Evolutionary conservation across 2,888 invertebrate species (phyloP).

Genomic region (Erpobdella octoculata): DNA sequence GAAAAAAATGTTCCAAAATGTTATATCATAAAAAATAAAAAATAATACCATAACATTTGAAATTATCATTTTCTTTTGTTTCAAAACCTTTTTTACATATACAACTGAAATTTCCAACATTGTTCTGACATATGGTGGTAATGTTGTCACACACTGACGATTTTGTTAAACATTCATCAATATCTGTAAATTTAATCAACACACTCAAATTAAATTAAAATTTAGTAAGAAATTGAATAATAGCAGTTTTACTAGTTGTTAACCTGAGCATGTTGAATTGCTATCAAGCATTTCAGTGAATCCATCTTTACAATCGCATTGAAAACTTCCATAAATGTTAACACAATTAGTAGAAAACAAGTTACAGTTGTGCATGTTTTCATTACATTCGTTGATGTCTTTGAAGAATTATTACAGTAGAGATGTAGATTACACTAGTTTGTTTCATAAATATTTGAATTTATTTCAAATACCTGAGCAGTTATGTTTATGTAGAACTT

Average conservation of each 20-base stretch:
- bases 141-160: not conserved
- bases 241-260: not conserved
- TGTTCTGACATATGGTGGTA: not conserved
- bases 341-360: not conserved
- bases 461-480: not conserved
- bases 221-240: too few relatives aligned
- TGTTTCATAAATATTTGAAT: not conserved
- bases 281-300: not conserved
- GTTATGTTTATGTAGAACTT: too few relatives aligned
- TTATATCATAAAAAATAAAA: too few relatives aligned
- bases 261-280: constrained; percentile 10
- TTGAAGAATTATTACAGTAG: too few relatives aligned
- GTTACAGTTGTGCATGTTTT: not conserved
- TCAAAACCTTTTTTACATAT: not conserved
- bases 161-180: not conserved
- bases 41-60: too few relatives aligned
- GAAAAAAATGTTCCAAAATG: too few relatives aligned
- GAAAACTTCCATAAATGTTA: not conserved
- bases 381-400: not conserved
- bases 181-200: too few relatives aligned
- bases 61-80: too few relatives aligned
- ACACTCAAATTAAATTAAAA: too few relatives aligned
- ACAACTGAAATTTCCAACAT: not conserved
- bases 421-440: not conserved
- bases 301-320: not conserved